A percentile compares a stretch with the other conserved stretches of the same genome.
phyloP scores from a whole-genome alignment of 2,797 vertebrate species.

The Notolabrus celidotus region DNA sequence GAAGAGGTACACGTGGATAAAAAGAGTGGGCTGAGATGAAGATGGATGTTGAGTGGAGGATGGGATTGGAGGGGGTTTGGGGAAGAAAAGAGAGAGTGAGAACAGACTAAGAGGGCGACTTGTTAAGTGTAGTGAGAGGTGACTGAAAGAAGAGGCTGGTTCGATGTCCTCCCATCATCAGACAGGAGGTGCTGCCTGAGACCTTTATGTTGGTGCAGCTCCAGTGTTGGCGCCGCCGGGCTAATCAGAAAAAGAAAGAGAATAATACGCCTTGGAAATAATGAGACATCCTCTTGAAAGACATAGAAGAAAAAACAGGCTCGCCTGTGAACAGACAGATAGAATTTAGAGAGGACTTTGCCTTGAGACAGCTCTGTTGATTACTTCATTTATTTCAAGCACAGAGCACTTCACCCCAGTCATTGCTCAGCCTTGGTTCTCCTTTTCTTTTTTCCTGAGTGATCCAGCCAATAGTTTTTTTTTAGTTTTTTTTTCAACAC shows the following conservation, averaged over 20 bases:
- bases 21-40: constrained; percentile 37
- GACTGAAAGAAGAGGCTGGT: constrained; percentile 21
- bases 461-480: constrained; percentile 15
- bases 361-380: constrained; percentile 56
- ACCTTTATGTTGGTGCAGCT: constrained; percentile 54
- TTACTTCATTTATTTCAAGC: constrained; percentile 51
- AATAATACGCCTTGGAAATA: constrained; percentile 63
- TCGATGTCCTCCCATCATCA: constrained; percentile 53
- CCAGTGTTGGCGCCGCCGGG: constrained; percentile 50
- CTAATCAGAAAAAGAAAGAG: constrained; percentile 47
- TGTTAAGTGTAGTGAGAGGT: constrained; percentile 40
- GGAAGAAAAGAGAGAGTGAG: constrained; percentile 24
- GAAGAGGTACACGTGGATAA: constrained; percentile 34
- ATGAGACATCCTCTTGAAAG: constrained; percentile 52
- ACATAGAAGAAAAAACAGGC: constrained; percentile 43
- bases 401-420: constrained; percentile 24
- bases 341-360: constrained; percentile 37
- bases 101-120: constrained; percentile 39
- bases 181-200: constrained; percentile 52
- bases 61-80: constrained; percentile 34
- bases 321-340: constrained; percentile 55
- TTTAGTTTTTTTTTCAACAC: background rate
- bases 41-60: constrained; percentile 53
- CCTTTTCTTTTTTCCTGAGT: constrained; percentile 27
- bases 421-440: constrained; percentile 7